Percentiles rank a stretch among this genome's conserved stretches.
Conservation (phyloP, 2,888 invertebrate genomes). For the Andricus quercusramuli region DNA sequence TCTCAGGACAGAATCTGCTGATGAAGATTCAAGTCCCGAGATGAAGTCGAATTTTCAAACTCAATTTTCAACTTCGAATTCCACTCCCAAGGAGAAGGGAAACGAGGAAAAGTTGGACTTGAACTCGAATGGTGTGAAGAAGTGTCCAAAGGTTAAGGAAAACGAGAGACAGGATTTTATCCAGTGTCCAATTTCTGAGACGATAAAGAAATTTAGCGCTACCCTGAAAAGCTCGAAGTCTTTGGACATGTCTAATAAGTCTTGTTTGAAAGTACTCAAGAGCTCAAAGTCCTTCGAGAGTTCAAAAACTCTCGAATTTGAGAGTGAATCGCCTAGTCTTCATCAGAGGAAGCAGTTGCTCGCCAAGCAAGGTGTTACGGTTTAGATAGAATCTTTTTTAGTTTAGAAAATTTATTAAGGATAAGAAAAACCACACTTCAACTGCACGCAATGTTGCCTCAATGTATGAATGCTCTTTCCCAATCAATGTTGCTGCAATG, state of each 20-base stretch:
- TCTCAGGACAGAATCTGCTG: too few species aligned
- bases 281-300: conserved; percentile 67
- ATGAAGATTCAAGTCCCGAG: not conserved
- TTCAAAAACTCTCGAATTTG: conserved; percentile 60
- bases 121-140: not conserved
- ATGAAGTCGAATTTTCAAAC: not conserved
- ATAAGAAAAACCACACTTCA: not conserved
- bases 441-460: too few species aligned
- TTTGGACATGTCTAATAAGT: conserved; percentile 68
- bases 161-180: conserved; percentile 71
- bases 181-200: conserved; percentile 76
- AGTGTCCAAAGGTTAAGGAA: conserved; percentile 56
- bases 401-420: not conserved
- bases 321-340: conserved; percentile 74
- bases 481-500: too few species aligned
- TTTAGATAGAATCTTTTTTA: conserved; percentile 59
- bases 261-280: conserved; percentile 68
- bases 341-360: conserved; percentile 74
- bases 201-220: conserved; percentile 74
- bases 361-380: conserved; percentile 75
- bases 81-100: not conserved
- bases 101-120: not conserved
- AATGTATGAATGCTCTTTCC: too few species aligned
- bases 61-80: not conserved
- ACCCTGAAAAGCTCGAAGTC: conserved; percentile 73